Conservation (phyloP, 2,888 invertebrate genomes). For the Lathronympha strigana region DNA sequence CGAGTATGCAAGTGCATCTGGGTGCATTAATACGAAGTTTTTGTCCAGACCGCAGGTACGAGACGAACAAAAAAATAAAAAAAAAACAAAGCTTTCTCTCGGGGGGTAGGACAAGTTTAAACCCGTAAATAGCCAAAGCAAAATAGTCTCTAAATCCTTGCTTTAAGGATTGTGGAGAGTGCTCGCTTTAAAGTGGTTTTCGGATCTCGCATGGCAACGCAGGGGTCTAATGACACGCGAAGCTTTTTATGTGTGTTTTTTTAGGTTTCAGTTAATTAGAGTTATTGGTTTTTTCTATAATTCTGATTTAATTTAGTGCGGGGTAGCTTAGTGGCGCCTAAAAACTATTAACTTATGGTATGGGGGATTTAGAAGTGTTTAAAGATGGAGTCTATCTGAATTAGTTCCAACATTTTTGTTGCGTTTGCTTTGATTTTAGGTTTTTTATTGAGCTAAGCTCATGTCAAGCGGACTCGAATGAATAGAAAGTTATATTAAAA, state of each 20-base stretch:
- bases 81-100: slow-evolving; percentile 44
- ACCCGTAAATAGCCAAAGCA: neutral
- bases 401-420: neutral
- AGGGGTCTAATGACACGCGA: slow-evolving; percentile 44
- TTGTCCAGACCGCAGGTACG: slow-evolving; percentile 43
- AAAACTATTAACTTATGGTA: neutral
- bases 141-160: neutral
- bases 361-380: neutral
- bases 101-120: slow-evolving; percentile 39
- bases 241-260: slow-evolving; percentile 39
- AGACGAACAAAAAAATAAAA: slow-evolving; percentile 36
- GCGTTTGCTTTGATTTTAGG: neutral
- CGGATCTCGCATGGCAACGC: slow-evolving; percentile 36
- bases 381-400: neutral
- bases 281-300: slow-evolving; percentile 37
- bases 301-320: slow-evolving; percentile 33
- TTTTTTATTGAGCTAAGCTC: no score
- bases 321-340: slow-evolving; percentile 29
- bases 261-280: slow-evolving; percentile 41
- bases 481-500: no score
- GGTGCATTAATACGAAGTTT: slow-evolving; percentile 40
- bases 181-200: slow-evolving; percentile 16
- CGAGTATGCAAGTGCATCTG: slow-evolving; percentile 40
- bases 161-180: neutral
- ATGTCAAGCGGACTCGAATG: no score